phyloP scores from a whole-genome alignment of 2,888 invertebrate species.

The Phania funesta region DNA sequence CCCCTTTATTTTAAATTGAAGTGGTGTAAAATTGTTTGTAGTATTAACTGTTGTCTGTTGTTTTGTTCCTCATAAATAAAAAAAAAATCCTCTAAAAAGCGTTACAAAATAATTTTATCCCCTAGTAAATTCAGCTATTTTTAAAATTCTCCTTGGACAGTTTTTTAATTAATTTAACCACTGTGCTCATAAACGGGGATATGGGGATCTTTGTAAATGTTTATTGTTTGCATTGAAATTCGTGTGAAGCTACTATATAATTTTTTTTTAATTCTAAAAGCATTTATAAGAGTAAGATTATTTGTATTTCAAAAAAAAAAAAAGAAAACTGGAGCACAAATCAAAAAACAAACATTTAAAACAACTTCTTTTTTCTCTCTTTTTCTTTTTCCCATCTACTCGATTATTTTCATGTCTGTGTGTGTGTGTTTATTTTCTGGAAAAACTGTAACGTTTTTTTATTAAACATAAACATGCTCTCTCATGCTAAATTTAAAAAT shows the following conservation, averaged over 20 bases:
- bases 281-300: slow-evolving; percentile 43
- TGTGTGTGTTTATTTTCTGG: slow-evolving; percentile 50
- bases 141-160: no score
- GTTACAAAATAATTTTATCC: no score
- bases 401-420: slow-evolving; percentile 60
- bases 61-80: no score
- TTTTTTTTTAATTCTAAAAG: slow-evolving; percentile 32
- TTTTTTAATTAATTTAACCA: no score
- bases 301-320: not conserved
- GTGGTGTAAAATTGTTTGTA: no score
- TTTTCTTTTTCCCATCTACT: slow-evolving; percentile 56
- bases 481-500: slow-evolving; percentile 53
- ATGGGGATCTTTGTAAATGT: no score
- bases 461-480: slow-evolving; percentile 45
- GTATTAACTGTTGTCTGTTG: no score
- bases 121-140: no score
- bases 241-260: not conserved
- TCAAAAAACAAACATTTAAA: slow-evolving; percentile 28
- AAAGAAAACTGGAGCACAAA: not conserved
- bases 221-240: no score
- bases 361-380: slow-evolving; percentile 67
- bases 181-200: no score
- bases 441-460: slow-evolving; percentile 44
- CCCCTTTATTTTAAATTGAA: no score
- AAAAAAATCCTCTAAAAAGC: no score